Conservation (phyloP, 92 coral and sea anemone genomes). For the Nematostella vectensis region DNA sequence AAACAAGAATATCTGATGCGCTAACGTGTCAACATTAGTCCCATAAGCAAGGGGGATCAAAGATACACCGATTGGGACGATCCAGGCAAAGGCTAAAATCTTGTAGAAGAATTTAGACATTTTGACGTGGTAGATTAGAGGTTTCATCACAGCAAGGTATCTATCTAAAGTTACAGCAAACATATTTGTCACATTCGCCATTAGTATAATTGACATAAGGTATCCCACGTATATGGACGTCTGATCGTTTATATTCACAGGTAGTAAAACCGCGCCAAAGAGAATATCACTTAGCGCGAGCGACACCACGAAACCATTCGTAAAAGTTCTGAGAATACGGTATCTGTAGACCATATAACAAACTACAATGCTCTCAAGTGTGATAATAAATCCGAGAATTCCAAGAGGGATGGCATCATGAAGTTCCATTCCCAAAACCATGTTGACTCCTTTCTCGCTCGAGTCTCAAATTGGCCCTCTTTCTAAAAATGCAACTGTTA, state of each 20-base stretch:
- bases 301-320: slow-evolving; percentile 69
- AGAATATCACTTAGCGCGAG: slow-evolving; percentile 62
- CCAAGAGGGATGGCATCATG: slow-evolving; percentile 26
- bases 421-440: no score
- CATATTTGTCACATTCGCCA: slow-evolving; percentile 70
- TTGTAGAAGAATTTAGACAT: slow-evolving; percentile 60
- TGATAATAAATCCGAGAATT: slow-evolving; percentile 48
- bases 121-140: slow-evolving; percentile 55
- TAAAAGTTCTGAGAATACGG: slow-evolving; percentile 53
- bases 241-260: slow-evolving; percentile 39
- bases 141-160: slow-evolving; percentile 62
- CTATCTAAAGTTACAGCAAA: slow-evolving; percentile 83
- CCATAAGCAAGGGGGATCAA: slow-evolving; percentile 43
- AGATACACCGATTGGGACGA: slow-evolving; percentile 40
- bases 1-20: slow-evolving; percentile 29
- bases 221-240: slow-evolving; percentile 20
- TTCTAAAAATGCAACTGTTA: no score
- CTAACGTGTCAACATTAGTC: slow-evolving; percentile 8
- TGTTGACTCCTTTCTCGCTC: no score
- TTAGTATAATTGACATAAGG: slow-evolving; percentile 47
- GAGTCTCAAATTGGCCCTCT: no score
- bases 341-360: slow-evolving; percentile 68
- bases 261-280: slow-evolving; percentile 60
- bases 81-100: slow-evolving; percentile 51
- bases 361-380: slow-evolving; percentile 56